Evolutionary conservation across 2,113 vertebrate species (phyloP).

Genomic region (Microtus montanus): DNA sequence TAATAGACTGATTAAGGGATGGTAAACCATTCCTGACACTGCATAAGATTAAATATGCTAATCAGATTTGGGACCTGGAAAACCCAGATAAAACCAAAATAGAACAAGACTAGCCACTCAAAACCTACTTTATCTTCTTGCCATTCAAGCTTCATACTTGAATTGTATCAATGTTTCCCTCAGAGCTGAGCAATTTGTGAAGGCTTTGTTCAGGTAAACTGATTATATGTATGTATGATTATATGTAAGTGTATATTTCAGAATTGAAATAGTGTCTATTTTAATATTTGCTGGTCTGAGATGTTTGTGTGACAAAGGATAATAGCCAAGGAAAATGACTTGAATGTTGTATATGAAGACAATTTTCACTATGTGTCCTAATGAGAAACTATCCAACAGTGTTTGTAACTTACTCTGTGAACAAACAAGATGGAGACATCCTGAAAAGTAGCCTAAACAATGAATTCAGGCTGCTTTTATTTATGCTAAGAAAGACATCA

Average conservation of each 20-base stretch:
- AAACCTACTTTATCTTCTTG: slow-evolving; percentile 67
- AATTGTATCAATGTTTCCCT: slow-evolving; percentile 63
- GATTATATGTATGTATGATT: slow-evolving; percentile 3
- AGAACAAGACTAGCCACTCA: slow-evolving; percentile 84
- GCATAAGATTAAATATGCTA: slow-evolving; percentile 91
- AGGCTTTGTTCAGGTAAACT: slow-evolving; percentile 61
- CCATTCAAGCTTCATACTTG: slow-evolving; percentile 72
- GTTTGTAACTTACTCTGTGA: slow-evolving; percentile 59
- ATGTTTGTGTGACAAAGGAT: slow-evolving; percentile 52
- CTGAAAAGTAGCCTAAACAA: slow-evolving; percentile 35
- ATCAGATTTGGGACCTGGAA: slow-evolving; percentile 92
- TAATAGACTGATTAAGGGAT: slow-evolving; percentile 80
- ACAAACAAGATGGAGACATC: not conserved
- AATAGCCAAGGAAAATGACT: slow-evolving; percentile 44
- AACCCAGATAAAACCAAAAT: slow-evolving; percentile 89
- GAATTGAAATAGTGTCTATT: slow-evolving; percentile 37
- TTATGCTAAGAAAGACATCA: slow-evolving; percentile 71
- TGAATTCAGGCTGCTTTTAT: slow-evolving; percentile 58
- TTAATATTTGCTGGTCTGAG: slow-evolving; percentile 50
- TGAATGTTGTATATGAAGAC: slow-evolving; percentile 44
- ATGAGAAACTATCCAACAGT: slow-evolving; percentile 50
- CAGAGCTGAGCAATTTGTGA: slow-evolving; percentile 60
- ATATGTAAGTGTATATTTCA: slow-evolving; percentile 1
- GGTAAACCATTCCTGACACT: slow-evolving; percentile 80
- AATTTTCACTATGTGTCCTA: slow-evolving; percentile 51